Percentiles rank a stretch among this genome's conserved stretches.
phyloP scores from a whole-genome alignment of 2,888 invertebrate species.

The Drosophila nr. fundita region DNA sequence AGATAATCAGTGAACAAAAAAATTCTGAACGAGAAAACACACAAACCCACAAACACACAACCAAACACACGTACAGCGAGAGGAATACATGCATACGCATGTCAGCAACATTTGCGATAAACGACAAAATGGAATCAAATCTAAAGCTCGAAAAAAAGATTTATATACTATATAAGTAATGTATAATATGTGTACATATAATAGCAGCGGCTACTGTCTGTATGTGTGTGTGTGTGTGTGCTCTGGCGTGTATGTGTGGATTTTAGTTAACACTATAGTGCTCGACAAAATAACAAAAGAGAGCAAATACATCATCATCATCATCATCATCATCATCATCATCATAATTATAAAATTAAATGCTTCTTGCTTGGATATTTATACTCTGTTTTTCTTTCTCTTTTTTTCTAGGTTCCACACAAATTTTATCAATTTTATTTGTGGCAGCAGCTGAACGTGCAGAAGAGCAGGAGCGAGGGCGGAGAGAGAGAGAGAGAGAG shows the following conservation, averaged over 20 bases:
- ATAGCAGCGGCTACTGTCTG: slow-evolving; percentile 69
- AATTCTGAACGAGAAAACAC: slow-evolving; percentile 76
- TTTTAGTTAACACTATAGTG: slow-evolving; percentile 54
- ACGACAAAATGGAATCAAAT: slow-evolving; percentile 80
- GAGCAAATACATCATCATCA: slow-evolving; percentile 68
- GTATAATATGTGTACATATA: slow-evolving; percentile 60
- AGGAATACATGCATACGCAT: slow-evolving; percentile 30
- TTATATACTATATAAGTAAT: slow-evolving; percentile 43
- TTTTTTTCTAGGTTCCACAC: slow-evolving; percentile 16
- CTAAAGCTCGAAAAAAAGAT: slow-evolving; percentile 74
- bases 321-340: slow-evolving; percentile 66
- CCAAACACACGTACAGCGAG: slow-evolving; percentile 21
- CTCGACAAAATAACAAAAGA: slow-evolving; percentile 45
- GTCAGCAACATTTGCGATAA: slow-evolving; percentile 76
- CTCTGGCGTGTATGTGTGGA: background rate
- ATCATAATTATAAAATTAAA: slow-evolving; percentile 77
- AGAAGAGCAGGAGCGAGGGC: background rate
- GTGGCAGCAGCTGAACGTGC: slow-evolving; percentile 27
- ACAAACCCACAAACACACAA: slow-evolving; percentile 30
- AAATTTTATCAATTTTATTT: slow-evolving; percentile 78
- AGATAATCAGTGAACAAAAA: slow-evolving; percentile 83
- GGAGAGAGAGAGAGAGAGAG: too few relatives aligned
- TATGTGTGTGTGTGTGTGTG: slow-evolving; percentile 9
- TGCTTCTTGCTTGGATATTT: slow-evolving; percentile 61
- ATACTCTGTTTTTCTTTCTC: slow-evolving; percentile 2